Conservation (phyloP, 2,797 vertebrate species). For the Delichon dasypus region DNA sequence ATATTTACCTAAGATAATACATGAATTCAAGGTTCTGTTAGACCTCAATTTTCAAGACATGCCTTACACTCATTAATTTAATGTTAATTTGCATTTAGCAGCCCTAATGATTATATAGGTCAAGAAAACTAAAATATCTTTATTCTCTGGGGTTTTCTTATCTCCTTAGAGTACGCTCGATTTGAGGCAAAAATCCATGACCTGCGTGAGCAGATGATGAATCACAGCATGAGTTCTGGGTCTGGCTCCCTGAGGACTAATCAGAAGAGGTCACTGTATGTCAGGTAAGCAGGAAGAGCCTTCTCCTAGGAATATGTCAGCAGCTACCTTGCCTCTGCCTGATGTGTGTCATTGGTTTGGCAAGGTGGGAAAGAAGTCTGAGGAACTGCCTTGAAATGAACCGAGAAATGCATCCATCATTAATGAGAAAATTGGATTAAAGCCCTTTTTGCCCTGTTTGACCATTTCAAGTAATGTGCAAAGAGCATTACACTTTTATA, state of each 20-base stretch:
- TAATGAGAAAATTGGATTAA: neutral
- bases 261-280: constrained; percentile 96
- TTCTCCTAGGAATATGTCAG: neutral
- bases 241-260: constrained; percentile 96
- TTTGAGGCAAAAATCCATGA: constrained; percentile 99
- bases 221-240: constrained; percentile 98
- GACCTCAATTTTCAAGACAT: constrained; percentile 2
- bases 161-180: constrained; percentile 88
- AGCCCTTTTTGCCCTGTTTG: neutral
- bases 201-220: constrained; percentile 99
- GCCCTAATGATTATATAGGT: constrained; percentile 16
- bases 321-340: neutral
- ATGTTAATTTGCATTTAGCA: constrained; percentile 17
- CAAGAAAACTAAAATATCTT: constrained; percentile 30
- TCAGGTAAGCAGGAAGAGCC: constrained; percentile 81
- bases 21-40: neutral
- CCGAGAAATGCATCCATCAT: neutral
- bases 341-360: neutral
- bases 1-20: neutral
- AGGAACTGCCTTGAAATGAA: neutral
- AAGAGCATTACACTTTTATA: neutral
- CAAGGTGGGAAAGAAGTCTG: neutral
- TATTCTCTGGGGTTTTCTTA: constrained; percentile 16
- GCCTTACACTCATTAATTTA: neutral
- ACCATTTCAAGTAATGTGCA: neutral